Evolutionary conservation across 53 echinoderm and acorn worm species (phyloP).

Genomic region (Paracentrotus lividus): DNA sequence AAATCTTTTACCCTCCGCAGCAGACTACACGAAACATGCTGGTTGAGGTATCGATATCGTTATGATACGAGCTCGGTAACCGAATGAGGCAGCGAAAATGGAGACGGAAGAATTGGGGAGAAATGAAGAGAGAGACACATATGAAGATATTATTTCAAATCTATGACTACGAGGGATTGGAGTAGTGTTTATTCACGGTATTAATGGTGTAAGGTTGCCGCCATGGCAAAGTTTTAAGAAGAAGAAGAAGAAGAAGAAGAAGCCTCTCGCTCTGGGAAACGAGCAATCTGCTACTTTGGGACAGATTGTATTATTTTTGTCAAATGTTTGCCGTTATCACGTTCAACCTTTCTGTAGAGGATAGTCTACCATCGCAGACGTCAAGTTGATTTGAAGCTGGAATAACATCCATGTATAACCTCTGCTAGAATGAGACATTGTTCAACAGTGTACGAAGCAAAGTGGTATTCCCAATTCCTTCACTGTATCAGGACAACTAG

Average conservation of each 20-base stretch:
- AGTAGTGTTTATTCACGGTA: conserved; percentile 53
- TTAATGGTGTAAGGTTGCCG: conserved; percentile 54
- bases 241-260: no score
- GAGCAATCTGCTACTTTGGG: conserved; percentile 48
- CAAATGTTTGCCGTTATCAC: conserved; percentile 52
- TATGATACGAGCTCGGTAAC: conserved; percentile 24
- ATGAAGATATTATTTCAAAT: conserved; percentile 69
- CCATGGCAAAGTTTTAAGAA: conserved; percentile 53
- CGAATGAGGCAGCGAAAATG: conserved; percentile 56
- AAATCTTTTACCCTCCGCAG: not conserved
- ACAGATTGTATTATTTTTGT: conserved; percentile 58
- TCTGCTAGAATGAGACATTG: no score
- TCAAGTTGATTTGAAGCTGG: not conserved
- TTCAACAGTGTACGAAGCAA: no score
- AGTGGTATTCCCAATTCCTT: no score
- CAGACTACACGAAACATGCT: conserved; percentile 26
- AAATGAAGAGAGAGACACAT: conserved; percentile 38
- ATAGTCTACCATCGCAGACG: conserved; percentile 14
- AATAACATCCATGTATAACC: not conserved
- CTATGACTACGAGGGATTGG: conserved; percentile 53
- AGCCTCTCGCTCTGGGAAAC: conserved; percentile 7
- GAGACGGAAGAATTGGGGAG: conserved; percentile 40
- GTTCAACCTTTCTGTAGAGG: not conserved
- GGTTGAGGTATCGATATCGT: conserved; percentile 17
- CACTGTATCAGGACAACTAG: no score